Evolutionary conservation across 2,888 invertebrate genomes (phyloP).

Genomic region (Yponomeuta sedellus): DNA sequence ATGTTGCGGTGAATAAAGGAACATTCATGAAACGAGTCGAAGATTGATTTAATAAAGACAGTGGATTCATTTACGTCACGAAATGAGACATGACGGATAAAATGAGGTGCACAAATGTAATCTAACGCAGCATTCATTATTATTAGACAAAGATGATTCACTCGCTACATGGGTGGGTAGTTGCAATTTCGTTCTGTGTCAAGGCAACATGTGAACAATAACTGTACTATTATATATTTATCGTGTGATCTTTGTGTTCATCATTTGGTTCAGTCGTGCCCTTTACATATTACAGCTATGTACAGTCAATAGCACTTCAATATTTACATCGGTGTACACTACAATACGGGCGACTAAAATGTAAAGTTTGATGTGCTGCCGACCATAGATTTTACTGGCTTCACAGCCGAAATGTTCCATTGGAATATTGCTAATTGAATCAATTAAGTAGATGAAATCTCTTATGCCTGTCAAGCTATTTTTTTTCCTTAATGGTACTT

Average conservation of each 20-base stretch:
- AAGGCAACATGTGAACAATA: conserved; percentile 3
- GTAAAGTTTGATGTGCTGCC: too few species aligned
- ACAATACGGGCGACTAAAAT: too few species aligned
- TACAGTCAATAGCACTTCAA: too few species aligned
- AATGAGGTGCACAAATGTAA: conserved; percentile 6
- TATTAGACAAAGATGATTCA: conserved; percentile 8
- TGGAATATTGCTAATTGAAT: too few species aligned
- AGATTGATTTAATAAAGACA: neutral
- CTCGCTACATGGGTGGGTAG: conserved; percentile 4
- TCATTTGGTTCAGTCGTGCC: neutral
- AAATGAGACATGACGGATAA: neutral
- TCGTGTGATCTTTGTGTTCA: conserved; percentile 9
- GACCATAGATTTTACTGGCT: too few species aligned
- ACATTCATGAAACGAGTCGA: neutral
- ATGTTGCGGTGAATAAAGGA: too few species aligned
- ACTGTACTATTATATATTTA: conserved; percentile 1
- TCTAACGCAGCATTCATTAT: conserved; percentile 7
- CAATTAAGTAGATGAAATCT: too few species aligned
- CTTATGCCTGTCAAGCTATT: too few species aligned
- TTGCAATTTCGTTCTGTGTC: conserved; percentile 11
- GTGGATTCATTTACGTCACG: neutral
- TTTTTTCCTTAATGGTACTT: too few species aligned
- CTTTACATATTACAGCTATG: neutral
- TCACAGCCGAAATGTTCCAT: too few species aligned
- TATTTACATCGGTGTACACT: too few species aligned